Evolutionary conservation across 2,113 vertebrate genomes (phyloP), one percentile per base, ranked within the genome.

Genomic region (Lepisosteus osseus): DNA sequence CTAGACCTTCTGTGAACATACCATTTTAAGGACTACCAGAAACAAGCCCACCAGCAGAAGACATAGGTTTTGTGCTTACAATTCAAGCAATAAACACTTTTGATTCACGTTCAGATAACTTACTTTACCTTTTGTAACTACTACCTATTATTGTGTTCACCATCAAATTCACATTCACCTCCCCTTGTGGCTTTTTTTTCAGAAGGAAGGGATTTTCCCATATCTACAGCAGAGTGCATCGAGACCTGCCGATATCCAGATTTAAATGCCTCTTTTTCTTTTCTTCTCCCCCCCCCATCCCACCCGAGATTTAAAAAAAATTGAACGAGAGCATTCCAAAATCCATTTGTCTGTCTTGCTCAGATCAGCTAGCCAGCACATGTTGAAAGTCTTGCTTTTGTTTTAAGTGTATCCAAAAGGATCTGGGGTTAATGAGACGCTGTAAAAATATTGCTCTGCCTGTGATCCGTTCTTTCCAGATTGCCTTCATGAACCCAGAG

Each of bases 371-470:
- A 83, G 88, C 81, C 83, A 79, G 86, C 84, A 85, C 87, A 89
- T 77, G 86, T 88, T 86, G 84, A 88, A 88, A 88, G 84, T 78
- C 84, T 81, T 72, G 78, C 76, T 77, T 82, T 79, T 78, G 82
- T 90, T 88, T 88, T 80, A 85, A 89, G 85, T 85, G 82, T 79
- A 83, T 88, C 85, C 87, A 88, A 83, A 41, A 74, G 83, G 81
- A 80, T 83, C 78, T 77, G 68, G 77, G 77, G 78, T 81, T 82
- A 87, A 86, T 85, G 86, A 86, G 86, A 82, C 81, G 80, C 83
- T 73, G 80, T 40, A 51, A 9, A 51, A 51, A 51, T 51, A 51
- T 51, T 9, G 40, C 45, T 45, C 54, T 84, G 85, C 80, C 77
- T 79, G 54, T 74, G 79, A 72, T 74, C 79, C 68, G 67, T 74